phyloP scores from a whole-genome alignment of 2,113 vertebrate genomes.

The Hyperopisus bebe region DNA sequence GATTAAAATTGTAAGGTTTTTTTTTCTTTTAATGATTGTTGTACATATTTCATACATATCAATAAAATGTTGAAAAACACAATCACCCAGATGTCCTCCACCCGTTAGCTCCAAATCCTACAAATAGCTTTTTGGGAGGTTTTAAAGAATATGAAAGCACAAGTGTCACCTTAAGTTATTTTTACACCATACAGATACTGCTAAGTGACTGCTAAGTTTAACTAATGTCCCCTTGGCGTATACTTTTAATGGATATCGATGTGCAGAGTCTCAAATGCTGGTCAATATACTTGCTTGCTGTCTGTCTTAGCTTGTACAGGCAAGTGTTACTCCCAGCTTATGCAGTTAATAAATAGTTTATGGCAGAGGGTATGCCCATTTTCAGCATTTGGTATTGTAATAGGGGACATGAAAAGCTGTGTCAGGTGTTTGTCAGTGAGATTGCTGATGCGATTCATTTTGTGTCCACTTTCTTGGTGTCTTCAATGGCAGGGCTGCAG shows the following conservation, averaged over 20 bases:
- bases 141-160: neutral
- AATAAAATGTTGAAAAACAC: neutral
- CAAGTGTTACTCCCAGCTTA: neutral
- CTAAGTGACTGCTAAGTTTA: neutral
- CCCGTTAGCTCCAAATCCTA: neutral
- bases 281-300: neutral
- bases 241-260: neutral
- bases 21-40: neutral
- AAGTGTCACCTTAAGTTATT: neutral
- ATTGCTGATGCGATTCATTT: neutral
- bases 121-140: neutral
- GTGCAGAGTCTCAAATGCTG: neutral
- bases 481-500: neutral
- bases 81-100: neutral
- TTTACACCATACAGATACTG: neutral
- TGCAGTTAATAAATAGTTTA: neutral
- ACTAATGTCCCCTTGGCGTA: neutral
- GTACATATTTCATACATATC: neutral
- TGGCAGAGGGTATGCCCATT: neutral
- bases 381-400: neutral
- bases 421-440: neutral
- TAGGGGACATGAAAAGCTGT: neutral
- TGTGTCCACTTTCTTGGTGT: neutral
- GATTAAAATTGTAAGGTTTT: neutral
- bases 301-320: neutral